A percentile compares a stretch with the other conserved stretches of the same genome.
Evolutionary conservation across 2,797 vertebrate species (phyloP).

Genomic region (Microctenopoma lineatum): DNA sequence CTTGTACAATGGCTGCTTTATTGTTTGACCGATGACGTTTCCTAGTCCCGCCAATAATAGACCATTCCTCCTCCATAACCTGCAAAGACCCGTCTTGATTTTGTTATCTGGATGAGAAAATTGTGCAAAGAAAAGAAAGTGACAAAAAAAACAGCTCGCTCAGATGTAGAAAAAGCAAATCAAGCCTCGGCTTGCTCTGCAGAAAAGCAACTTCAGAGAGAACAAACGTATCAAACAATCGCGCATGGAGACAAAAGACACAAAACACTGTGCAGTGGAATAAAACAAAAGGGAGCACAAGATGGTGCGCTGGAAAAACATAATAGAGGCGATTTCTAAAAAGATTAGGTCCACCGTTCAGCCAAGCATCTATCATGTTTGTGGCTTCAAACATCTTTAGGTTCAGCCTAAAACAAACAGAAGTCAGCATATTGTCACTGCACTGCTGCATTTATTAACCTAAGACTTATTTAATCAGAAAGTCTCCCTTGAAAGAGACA

Average conservation of each 20-base stretch:
- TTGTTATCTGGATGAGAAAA: constrained; percentile 22
- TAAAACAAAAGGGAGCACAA: neutral
- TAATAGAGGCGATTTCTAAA: too few species aligned
- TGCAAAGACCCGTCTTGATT: constrained; percentile 16
- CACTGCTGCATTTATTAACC: constrained; percentile 7
- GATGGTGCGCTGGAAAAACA: too few species aligned
- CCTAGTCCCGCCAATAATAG: neutral
- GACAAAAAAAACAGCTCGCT: constrained; percentile 7
- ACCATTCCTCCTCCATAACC: constrained; percentile 19
- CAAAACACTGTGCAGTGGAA: neutral
- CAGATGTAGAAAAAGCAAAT: constrained; percentile 27
- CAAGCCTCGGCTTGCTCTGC: constrained; percentile 1
- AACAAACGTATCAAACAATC: constrained; percentile 33
- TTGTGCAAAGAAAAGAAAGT: neutral
- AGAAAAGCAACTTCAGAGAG: constrained; percentile 17
- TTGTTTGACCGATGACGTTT: constrained; percentile 6
- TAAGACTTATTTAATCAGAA: neutral
- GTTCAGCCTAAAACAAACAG: constrained; percentile 21
- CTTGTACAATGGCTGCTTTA: neutral
- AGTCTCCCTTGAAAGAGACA: too few species aligned
- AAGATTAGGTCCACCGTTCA: neutral
- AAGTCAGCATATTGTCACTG: constrained; percentile 3
- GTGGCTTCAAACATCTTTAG: neutral
- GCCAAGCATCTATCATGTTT: neutral
- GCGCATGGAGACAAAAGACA: constrained; percentile 2